Base-by-base conservation (phyloP, 2,113 vertebrate genomes). In the Oncorhynchus mykiss region DNA sequence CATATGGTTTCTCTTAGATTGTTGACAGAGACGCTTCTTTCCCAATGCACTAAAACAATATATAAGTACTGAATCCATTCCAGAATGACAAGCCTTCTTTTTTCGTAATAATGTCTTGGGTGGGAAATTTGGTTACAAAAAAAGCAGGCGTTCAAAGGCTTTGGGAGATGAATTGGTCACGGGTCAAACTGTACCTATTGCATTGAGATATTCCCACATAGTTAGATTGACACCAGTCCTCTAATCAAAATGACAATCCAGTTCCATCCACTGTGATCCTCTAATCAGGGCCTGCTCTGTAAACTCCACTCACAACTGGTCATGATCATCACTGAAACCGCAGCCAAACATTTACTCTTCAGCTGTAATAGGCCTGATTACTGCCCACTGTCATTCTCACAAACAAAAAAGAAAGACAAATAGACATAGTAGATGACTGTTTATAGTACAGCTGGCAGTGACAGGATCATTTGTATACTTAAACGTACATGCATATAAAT, bases 1-100 rank as follows among this genome's bases (percentile, higher is more conserved):
- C 87, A 86, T 77, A 82, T 87, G 87, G 74, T 84, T 85, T 80
- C 11, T 68, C 77, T 88, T 89, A 83, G 79, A 76, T 66, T 0
- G 39, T 76, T 73, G 80, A 59, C 74, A 80, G 82, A 85, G 83
- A 90, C 57, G 66, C 59, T 3, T 1, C 80, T 59, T 39, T 75
- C 76, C 83, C 82, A 27, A 71, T 69, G 64, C 11, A 67, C 25
- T 69, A 67, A 79, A 76, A 78, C 71, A 29, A 71, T 82, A 79
- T 0, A 3, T 70, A 4, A 8, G 75, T 24, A 54, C 66, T 79
- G 3, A 67, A 81, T 80, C 39, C 2, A 70, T 80, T 88, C 84
- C 80, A 88, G 83, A 76, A 81, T 71, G 59, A 29, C 16, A 16
- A 25, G 54, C 49, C 45, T 48, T 82, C 72, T 77, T 70, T 45